Percentiles rank a stretch among this genome's conserved stretches.
phyloP scores from a whole-genome alignment of 2,888 invertebrate species.

The Erpobdella octoculata region DNA sequence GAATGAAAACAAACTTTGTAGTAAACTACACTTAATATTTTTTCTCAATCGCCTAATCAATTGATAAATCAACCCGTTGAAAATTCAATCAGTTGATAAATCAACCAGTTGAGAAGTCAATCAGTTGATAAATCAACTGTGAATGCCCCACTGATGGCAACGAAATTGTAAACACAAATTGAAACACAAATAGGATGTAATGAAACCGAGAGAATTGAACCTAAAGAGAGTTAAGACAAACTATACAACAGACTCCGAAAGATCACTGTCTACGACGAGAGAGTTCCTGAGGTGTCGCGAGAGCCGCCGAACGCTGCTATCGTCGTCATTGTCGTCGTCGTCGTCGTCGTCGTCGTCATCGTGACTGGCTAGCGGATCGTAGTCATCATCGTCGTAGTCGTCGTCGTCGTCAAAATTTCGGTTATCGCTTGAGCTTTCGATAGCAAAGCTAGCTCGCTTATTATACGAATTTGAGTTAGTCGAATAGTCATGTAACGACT shows the following conservation, averaged over 20 bases:
- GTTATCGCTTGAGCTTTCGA: slow-evolving; percentile 11
- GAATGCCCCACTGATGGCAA: no score
- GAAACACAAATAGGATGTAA: no score
- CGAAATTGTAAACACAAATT: no score
- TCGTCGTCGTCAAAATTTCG: neutral
- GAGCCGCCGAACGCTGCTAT: neutral
- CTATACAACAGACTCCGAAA: slow-evolving; percentile 10
- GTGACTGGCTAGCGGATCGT: neutral
- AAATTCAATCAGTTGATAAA: no score
- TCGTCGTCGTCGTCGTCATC: slow-evolving; percentile 6
- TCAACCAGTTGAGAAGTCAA: no score
- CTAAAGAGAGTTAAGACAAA: no score
- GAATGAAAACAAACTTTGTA: no score
- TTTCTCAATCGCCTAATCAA: no score
- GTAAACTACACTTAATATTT: no score
- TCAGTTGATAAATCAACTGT: no score
- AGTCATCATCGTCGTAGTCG: neutral
- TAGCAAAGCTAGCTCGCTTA: neutral
- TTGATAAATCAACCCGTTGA: no score
- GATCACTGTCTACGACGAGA: neutral
- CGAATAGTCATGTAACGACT: neutral
- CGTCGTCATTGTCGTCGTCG: neutral
- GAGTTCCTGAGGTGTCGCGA: neutral
- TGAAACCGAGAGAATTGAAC: no score
- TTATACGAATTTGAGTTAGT: neutral